A percentile compares a stretch with the other conserved stretches of the same genome.
Evolutionary conservation across 1,140 invertebrate genomes (phyloP).

Genomic region (Aphaenogaster ashmeadi): DNA sequence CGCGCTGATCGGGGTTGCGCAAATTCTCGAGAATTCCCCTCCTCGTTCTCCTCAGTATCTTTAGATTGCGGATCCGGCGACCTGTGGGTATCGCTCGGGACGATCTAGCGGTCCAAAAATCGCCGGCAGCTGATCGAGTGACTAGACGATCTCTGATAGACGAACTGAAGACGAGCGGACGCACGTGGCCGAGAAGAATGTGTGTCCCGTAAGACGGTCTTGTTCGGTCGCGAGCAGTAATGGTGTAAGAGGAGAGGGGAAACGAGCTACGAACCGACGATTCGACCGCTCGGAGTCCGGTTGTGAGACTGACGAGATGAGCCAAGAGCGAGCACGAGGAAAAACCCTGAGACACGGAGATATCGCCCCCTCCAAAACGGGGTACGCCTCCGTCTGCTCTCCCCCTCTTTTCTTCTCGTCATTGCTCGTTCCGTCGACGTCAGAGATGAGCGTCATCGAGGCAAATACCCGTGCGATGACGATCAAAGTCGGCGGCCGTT

Average conservation of each 20-base stretch:
- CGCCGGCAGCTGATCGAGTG: not conserved
- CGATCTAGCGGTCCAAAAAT: not conserved
- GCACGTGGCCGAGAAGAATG: not conserved
- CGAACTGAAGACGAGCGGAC: not conserved
- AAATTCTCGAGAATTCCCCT: not conserved
- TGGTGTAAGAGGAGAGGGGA: not conserved
- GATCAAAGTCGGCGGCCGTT: conserved; percentile 34
- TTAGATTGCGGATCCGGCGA: not conserved
- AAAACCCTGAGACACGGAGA: conserved; percentile 50
- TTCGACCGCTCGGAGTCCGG: conserved; percentile 69
- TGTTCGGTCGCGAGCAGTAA: not conserved
- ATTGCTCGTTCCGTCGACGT: not conserved
- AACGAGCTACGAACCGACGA: conserved; percentile 70
- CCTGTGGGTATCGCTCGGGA: not conserved
- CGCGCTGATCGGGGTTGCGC: not conserved
- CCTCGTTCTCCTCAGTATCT: not conserved
- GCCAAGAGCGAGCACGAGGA: not conserved
- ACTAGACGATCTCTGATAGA: not conserved
- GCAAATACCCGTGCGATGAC: conserved; percentile 32
- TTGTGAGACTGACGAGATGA: conserved; percentile 68
- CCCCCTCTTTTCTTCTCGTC: not conserved
- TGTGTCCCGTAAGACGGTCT: too few species aligned
- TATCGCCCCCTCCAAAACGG: conserved; percentile 39
- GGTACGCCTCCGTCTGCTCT: not conserved
- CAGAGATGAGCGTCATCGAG: conserved; percentile 24